Evolutionary conservation across 2,797 vertebrate genomes (phyloP), one percentile per base, ranked within the genome.

Genomic region (Enteromius afrohamiltoni): DNA sequence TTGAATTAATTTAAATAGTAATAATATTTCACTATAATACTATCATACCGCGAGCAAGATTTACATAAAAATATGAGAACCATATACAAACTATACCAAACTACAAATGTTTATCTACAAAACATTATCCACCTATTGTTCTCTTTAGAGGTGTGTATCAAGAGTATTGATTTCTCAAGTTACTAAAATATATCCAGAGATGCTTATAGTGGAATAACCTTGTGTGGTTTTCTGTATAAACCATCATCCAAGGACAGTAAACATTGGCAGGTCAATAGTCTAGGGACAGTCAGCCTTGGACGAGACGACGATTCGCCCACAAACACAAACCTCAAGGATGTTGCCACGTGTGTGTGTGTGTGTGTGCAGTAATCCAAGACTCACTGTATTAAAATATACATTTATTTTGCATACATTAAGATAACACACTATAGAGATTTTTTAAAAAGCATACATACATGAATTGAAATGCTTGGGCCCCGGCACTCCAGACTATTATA

Each of bases 321-420:
- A 69, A 53, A 53, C 78, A 42, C 65, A 69, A 26, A 69, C 26
- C 16, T 80, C 78, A 80, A 80, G 78, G 78, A 69, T 80, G 78
- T n/a, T 37, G 29, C 62, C 16, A 13, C 29, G 9, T 34, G 60
- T 65, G 58, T 77, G 58, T 77, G 58, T 47, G 40, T 37, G 40
- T 42, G 40, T 42, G 40, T 42, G 40, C 34, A 37, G 34, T 37
- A 37, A 37, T 37, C 34, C 34, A 47, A 64, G 0, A 31, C 23
- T 31, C 37, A 45, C 16, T 17, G 0, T 4, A 64, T 1, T 34
- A n/a, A 10, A 62, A 42, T 31, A 47, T 21, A 47, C 9, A 45
- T 77, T 65, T n/a, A 42, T 42, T 42, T 42, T 42, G 9, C 40
- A 42, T 42, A 42, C 40, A 42, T 42, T 42, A 42, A 42, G 10